phyloP scores from a whole-genome alignment of 2,113 vertebrate species.

The Oceanodroma tethys region DNA sequence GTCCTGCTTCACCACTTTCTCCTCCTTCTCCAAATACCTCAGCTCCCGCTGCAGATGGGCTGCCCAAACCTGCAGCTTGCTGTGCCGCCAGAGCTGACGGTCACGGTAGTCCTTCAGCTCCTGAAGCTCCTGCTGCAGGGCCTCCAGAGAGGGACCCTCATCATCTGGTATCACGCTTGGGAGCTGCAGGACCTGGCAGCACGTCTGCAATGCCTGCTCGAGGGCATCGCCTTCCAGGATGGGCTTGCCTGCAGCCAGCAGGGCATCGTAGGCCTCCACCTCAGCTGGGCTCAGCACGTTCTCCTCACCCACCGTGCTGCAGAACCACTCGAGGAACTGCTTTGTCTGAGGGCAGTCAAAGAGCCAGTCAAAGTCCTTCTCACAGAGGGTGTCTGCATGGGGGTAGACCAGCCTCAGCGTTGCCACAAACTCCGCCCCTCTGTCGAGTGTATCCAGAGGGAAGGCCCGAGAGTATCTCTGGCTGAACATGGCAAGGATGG shows the following conservation, averaged over 20 bases:
- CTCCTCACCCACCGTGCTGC: background rate
- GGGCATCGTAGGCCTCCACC: slow-evolving; percentile 9
- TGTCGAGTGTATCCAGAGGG: background rate
- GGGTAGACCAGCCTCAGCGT: background rate
- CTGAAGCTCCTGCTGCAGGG: slow-evolving; percentile 1
- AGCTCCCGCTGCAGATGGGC: background rate
- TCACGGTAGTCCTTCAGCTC: background rate
- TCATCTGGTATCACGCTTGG: rapidly evolving
- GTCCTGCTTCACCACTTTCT: background rate
- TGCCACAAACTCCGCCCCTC: background rate
- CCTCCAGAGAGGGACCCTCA: background rate
- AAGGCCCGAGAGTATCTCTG: background rate
- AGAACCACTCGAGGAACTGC: slow-evolving; percentile 36
- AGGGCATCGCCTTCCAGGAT: slow-evolving; percentile 7
- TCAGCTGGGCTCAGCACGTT: background rate
- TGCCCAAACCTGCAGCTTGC: background rate
- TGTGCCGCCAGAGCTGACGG: background rate
- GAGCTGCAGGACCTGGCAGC: background rate
- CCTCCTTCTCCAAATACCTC: background rate
- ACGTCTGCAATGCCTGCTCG: background rate
- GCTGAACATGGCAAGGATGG: background rate
- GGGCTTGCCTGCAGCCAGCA: slow-evolving; percentile 38
- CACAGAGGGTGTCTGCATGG: background rate
- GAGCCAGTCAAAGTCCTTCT: slow-evolving; percentile 45
- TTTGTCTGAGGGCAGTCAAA: slow-evolving; percentile 34